phyloP scores from a whole-genome alignment of 2,888 invertebrate genomes.

The Athalia circularis region DNA sequence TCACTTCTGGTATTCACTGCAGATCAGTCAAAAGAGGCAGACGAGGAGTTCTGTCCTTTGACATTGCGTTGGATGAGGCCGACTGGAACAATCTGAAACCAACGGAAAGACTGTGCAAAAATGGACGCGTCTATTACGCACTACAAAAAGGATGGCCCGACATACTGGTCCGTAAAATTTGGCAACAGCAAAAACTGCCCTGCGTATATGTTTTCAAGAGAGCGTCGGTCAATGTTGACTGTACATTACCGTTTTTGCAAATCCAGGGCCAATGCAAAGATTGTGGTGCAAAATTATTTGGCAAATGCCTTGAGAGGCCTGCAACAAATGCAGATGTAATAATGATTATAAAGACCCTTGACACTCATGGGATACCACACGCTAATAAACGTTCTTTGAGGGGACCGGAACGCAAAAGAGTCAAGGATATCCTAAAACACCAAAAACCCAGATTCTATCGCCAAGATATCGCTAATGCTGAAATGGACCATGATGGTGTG shows the following conservation, averaged over 20 bases:
- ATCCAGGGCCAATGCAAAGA: slow-evolving; percentile 16
- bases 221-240: not conserved
- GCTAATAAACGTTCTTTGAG: slow-evolving; percentile 7
- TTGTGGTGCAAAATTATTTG: not conserved
- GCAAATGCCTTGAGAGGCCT: not conserved
- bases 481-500: slow-evolving; percentile 18
- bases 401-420: slow-evolving; percentile 5
- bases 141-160: slow-evolving; percentile 26
- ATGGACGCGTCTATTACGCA: slow-evolving; percentile 3
- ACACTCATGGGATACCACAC: slow-evolving; percentile 29
- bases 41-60: not conserved
- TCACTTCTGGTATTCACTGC: not conserved
- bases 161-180: not conserved
- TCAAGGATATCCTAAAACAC: not conserved
- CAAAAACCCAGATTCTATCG: slow-evolving; percentile 18
- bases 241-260: not conserved
- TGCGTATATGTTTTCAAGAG: slow-evolving; percentile 23
- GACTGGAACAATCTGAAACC: slow-evolving; percentile 1
- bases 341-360: not conserved
- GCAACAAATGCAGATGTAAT: not conserved
- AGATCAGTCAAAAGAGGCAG: not conserved
- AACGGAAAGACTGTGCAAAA: slow-evolving; percentile 7
- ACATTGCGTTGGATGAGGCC: not conserved
- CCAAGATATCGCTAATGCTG: slow-evolving; percentile 10
- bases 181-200: slow-evolving; percentile 9